These are phyloP conservation scores for Ganaspis sp. DNA, from an alignment of 1,140 invertebrate genomes.

Conservation along the genomic window DNA sequence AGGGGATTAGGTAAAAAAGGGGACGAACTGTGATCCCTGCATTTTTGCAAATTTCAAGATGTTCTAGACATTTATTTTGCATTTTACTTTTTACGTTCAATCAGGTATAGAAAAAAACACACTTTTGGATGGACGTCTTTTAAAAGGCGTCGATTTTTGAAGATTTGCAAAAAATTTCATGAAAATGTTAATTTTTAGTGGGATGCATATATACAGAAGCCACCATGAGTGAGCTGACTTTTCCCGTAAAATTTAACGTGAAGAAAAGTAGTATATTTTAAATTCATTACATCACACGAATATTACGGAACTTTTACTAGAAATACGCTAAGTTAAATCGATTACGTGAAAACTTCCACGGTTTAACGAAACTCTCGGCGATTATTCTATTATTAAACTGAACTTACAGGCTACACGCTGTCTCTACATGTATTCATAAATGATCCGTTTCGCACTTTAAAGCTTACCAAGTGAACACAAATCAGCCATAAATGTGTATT, in stretches of 20 bases:
- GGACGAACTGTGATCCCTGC: too few species aligned
- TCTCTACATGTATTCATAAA: neutral
- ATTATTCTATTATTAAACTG: conserved; percentile 10
- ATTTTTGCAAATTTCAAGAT: too few species aligned
- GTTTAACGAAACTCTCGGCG: neutral
- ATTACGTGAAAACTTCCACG: conserved; percentile 8
- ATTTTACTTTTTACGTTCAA: too few species aligned
- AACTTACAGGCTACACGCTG: neutral
- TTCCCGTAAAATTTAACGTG: neutral
- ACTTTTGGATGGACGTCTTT: too few species aligned
- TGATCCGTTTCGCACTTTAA: neutral
- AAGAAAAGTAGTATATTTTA: neutral
- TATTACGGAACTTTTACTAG: conserved; percentile 12
- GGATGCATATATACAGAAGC: neutral
- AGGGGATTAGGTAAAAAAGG: too few species aligned
- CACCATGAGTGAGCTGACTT: neutral
- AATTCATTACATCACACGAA: neutral
- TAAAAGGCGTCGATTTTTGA: too few species aligned
- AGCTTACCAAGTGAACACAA: neutral
- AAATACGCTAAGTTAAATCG: neutral
- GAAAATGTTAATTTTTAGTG: too few species aligned
- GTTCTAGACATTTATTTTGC: too few species aligned
- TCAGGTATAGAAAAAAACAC: too few species aligned
- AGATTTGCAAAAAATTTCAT: too few species aligned
- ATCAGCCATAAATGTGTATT: too few species aligned